phyloP scores from a whole-genome alignment of 2,113 vertebrate species.

The Sarotherodon lohbergeri region DNA sequence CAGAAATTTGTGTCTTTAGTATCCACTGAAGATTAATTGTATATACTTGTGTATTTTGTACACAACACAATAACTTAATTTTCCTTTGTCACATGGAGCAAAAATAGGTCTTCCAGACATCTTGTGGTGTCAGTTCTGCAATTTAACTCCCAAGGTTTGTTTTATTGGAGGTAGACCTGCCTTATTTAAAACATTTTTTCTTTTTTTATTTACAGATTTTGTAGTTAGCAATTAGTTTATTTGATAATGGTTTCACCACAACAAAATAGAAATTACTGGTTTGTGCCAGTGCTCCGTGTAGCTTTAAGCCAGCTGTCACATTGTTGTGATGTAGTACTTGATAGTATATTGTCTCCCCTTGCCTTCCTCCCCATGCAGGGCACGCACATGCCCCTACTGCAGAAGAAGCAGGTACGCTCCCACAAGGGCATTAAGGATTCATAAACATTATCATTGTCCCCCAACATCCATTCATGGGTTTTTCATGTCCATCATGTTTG shows the following conservation, averaged over 20 bases:
- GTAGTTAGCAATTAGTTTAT: background rate
- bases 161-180: background rate
- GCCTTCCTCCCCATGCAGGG: constrained; percentile 59
- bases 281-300: background rate
- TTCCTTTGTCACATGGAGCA: background rate
- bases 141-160: background rate
- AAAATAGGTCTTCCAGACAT: background rate
- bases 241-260: background rate
- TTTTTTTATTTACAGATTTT: background rate
- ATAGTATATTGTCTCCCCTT: constrained; percentile 12
- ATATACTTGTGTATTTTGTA: background rate
- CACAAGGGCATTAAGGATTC: background rate
- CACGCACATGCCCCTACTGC: constrained; percentile 75
- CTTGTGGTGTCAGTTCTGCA: background rate
- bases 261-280: background rate
- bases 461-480: background rate
- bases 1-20: background rate
- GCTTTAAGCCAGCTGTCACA: background rate
- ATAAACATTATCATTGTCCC: background rate
- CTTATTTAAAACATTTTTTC: background rate
- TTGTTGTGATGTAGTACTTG: background rate
- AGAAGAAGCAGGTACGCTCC: constrained; percentile 73
- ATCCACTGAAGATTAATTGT: background rate
- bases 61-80: background rate
- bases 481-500: constrained; percentile 28